Percentiles rank a stretch among this genome's conserved stretches.
Evolutionary conservation across 2,113 vertebrate species (phyloP).

Genomic region (Ptyas mucosa): DNA sequence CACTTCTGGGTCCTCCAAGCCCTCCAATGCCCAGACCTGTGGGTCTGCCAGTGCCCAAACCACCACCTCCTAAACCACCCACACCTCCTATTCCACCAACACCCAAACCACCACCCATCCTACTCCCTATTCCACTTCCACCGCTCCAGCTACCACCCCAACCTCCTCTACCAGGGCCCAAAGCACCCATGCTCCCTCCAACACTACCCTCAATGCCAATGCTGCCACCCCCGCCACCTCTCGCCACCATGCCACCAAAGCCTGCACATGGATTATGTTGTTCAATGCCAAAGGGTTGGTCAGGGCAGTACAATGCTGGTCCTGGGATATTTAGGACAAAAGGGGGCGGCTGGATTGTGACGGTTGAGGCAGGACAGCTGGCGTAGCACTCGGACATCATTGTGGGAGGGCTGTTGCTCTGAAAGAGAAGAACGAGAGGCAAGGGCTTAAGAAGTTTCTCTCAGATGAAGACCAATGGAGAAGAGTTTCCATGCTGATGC

Average conservation of each 20-base stretch:
- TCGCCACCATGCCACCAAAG: not conserved
- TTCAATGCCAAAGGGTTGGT: constrained; percentile 2
- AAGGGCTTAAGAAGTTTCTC: not conserved
- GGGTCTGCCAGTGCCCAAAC: not conserved
- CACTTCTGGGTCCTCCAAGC: not conserved
- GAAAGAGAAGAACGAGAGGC: not conserved
- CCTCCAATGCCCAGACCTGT: not conserved
- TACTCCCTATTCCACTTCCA: not conserved
- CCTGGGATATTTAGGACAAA: constrained; percentile 8
- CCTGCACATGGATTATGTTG: constrained; percentile 20
- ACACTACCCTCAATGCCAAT: not conserved
- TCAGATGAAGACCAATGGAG: not conserved
- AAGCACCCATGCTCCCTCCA: not conserved
- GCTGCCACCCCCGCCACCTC: not conserved
- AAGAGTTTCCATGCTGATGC: not conserved
- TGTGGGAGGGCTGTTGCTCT: not conserved
- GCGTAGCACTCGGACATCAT: not conserved
- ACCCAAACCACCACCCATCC: not conserved
- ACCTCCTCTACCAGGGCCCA: not conserved
- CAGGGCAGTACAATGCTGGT: constrained; percentile 5
- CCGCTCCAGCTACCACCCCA: not conserved
- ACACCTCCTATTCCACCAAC: not conserved
- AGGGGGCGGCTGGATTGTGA: constrained; percentile 16
- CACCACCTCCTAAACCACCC: not conserved
- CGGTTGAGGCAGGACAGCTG: not conserved